These are phyloP conservation scores for Paradoxurus hermaphroditus DNA, from an alignment of 2,113 vertebrate genomes.

Conservation along the genomic window DNA sequence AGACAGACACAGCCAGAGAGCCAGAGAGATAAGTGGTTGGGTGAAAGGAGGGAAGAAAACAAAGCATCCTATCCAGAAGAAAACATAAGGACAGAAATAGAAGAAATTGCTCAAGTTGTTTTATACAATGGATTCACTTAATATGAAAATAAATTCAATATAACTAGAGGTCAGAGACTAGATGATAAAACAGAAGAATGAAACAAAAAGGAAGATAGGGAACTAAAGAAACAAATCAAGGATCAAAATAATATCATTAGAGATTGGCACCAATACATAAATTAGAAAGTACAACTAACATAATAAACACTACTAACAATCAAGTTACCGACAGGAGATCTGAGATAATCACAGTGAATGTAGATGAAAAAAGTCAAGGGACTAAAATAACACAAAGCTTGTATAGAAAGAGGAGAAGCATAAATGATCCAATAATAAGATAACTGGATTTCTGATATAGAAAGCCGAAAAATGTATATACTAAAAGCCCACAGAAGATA, in stretches of 20 bases:
- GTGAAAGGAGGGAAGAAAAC: neutral
- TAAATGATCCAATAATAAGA: neutral
- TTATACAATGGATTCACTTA: neutral
- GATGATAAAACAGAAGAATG: neutral
- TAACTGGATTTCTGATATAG: neutral
- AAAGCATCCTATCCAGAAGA: neutral
- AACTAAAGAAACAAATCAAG: neutral
- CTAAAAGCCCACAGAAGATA: neutral
- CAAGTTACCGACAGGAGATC: neutral
- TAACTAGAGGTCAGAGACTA: slow-evolving; percentile 16
- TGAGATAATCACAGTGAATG: neutral
- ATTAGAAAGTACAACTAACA: neutral
- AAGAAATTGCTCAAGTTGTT: neutral
- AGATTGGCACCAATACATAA: neutral
- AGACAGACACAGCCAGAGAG: neutral
- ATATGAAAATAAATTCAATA: slow-evolving; percentile 27
- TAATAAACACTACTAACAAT: neutral
- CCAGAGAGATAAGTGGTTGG: neutral
- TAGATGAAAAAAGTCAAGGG: neutral
- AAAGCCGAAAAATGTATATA: neutral
- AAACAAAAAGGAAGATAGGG: neutral
- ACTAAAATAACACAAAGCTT: neutral
- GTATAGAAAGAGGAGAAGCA: neutral
- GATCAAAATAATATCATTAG: neutral
- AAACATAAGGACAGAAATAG: neutral